phyloP scores from a whole-genome alignment of 2,888 invertebrate genomes.

The Zygogramma bicolorata region DNA sequence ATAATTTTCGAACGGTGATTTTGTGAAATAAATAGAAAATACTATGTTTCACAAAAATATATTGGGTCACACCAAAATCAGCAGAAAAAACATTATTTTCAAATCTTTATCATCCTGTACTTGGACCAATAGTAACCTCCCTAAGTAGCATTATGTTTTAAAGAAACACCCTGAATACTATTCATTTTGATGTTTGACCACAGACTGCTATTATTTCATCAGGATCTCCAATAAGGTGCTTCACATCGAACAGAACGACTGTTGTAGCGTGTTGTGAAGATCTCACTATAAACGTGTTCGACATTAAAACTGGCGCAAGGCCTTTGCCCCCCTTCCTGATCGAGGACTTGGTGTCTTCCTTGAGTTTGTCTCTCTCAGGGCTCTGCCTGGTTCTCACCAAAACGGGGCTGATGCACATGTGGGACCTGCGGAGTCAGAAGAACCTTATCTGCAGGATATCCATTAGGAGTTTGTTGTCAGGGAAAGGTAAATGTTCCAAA shows the following conservation, averaged over 20 bases:
- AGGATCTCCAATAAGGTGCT: slow-evolving; percentile 73
- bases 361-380: slow-evolving; percentile 68
- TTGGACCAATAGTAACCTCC: too few relatives aligned
- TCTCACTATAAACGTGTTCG: slow-evolving; percentile 75
- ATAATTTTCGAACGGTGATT: too few relatives aligned
- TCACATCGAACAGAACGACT: slow-evolving; percentile 73
- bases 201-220: too few relatives aligned
- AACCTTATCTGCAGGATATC: slow-evolving; percentile 71
- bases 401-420: slow-evolving; percentile 70
- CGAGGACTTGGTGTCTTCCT: slow-evolving; percentile 72
- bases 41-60: too few relatives aligned
- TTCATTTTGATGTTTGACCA: too few relatives aligned
- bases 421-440: slow-evolving; percentile 72
- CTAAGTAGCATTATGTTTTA: too few relatives aligned
- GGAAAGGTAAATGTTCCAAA: slow-evolving; percentile 65
- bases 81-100: too few relatives aligned
- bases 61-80: too few relatives aligned
- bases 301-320: slow-evolving; percentile 67
- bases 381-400: slow-evolving; percentile 71
- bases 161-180: too few relatives aligned
- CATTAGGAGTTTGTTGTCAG: slow-evolving; percentile 72
- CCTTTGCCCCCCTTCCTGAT: slow-evolving; percentile 71
- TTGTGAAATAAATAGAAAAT: too few relatives aligned
- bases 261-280: slow-evolving; percentile 78
- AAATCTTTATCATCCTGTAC: too few relatives aligned